These are phyloP conservation scores for Adoxophyes honmai DNA, from an alignment of 1,140 invertebrate genomes.

Conservation along the genomic window DNA sequence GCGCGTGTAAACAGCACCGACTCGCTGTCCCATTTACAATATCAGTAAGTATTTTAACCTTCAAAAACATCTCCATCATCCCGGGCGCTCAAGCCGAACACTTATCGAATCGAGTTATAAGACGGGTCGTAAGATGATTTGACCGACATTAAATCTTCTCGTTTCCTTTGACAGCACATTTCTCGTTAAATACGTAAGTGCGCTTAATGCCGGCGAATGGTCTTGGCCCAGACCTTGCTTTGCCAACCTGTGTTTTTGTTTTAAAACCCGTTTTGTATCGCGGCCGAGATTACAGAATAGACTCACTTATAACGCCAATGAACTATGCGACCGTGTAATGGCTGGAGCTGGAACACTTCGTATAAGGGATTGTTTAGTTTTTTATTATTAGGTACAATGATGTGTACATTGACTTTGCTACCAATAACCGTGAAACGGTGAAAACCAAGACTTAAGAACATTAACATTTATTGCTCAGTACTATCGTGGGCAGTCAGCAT, in stretches of 20 bases:
- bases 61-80: not conserved
- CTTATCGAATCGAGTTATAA: conserved; percentile 7
- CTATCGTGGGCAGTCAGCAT: no score
- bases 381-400: no score
- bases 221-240: not conserved
- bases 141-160: not conserved
- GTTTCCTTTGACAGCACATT: conserved; percentile 3
- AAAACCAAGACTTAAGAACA: no score
- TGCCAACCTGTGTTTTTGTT: not conserved
- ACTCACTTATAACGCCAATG: no score
- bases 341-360: no score
- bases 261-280: not conserved
- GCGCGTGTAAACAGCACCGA: no score
- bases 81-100: not conserved
- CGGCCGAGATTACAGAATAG: not conserved
- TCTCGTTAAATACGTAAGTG: not conserved
- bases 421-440: no score
- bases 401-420: no score
- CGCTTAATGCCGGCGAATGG: not conserved
- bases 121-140: not conserved
- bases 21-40: no score
- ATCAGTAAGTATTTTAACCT: not conserved
- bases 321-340: no score
- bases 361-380: no score
- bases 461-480: no score